phyloP scores from a whole-genome alignment of 2,888 invertebrate species.

The Drosophila koepferae region DNA sequence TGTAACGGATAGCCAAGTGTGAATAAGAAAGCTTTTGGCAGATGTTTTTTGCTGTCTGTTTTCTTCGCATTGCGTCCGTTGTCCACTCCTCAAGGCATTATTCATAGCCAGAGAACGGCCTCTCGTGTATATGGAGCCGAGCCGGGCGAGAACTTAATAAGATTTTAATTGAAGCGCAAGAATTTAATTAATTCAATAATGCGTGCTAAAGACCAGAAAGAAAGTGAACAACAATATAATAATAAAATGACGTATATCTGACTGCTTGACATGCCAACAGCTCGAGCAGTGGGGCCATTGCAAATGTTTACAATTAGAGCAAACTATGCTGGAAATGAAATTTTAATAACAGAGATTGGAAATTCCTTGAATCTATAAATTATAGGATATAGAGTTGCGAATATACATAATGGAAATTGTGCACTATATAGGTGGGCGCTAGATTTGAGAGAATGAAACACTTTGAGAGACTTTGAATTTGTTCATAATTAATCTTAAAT shows the following conservation, averaged over 20 bases:
- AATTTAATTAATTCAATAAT: slow-evolving; percentile 82
- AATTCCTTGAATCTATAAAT: not conserved
- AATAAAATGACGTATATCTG: slow-evolving; percentile 28
- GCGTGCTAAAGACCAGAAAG: slow-evolving; percentile 44
- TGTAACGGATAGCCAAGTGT: slow-evolving; percentile 55
- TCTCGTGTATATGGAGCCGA: slow-evolving; percentile 41
- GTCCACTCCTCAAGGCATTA: slow-evolving; percentile 25
- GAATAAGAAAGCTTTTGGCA: slow-evolving; percentile 71
- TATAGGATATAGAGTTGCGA: not conserved
- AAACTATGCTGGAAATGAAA: not conserved
- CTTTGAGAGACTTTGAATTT: not conserved
- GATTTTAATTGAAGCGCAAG: slow-evolving; percentile 82
- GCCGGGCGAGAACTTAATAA: slow-evolving; percentile 72
- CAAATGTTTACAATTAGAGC: not conserved
- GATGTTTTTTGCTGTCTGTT: slow-evolving; percentile 20
- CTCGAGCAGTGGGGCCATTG: not conserved
- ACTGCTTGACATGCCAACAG: slow-evolving; percentile 1
- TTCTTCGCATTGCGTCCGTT: slow-evolving; percentile 6
- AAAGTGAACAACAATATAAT: slow-evolving; percentile 29
- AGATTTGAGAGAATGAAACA: not conserved
- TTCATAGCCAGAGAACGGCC: slow-evolving; percentile 22
- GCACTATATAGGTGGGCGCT: not conserved
- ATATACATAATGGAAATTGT: not conserved
- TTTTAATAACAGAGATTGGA: not conserved
- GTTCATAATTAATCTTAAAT: no score